Percentiles rank a stretch among this genome's conserved stretches.
Evolutionary conservation across 1,140 invertebrate species (phyloP).

Genomic region (Notospermus geniculatus): DNA sequence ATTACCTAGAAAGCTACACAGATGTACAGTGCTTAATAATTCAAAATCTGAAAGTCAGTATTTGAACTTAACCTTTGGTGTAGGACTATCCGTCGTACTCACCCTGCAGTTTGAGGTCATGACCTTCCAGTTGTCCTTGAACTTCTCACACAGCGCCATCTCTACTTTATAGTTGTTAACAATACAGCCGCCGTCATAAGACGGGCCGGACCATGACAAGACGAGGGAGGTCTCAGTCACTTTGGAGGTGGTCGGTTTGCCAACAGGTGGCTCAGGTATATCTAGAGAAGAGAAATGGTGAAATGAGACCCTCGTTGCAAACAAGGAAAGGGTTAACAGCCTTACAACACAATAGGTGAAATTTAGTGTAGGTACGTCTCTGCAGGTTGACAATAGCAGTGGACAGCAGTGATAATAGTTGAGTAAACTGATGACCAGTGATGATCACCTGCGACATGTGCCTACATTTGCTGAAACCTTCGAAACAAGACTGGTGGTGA

Average conservation of each 20-base stretch:
- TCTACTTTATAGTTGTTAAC: slow-evolving; percentile 78
- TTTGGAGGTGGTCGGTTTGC: slow-evolving; percentile 72
- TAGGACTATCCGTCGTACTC: too few relatives aligned
- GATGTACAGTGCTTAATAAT: not conserved
- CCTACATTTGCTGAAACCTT: too few relatives aligned
- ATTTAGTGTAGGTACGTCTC: too few relatives aligned
- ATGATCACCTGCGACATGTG: too few relatives aligned
- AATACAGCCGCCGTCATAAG: slow-evolving; percentile 75
- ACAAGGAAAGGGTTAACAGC: not conserved
- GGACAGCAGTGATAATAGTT: too few relatives aligned
- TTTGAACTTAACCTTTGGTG: too few relatives aligned
- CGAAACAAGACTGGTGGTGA: too few relatives aligned
- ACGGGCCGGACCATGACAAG: slow-evolving; percentile 76
- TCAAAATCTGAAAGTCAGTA: too few relatives aligned
- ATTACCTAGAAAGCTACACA: not conserved
- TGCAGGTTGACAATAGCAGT: too few relatives aligned
- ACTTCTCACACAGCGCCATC: slow-evolving; percentile 55
- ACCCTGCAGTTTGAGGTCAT: slow-evolving; percentile 64
- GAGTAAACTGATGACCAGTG: too few relatives aligned
- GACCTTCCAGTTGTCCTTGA: slow-evolving; percentile 60
- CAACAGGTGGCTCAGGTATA: slow-evolving; percentile 69
- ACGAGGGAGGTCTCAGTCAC: slow-evolving; percentile 65
- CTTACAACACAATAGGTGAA: too few relatives aligned
- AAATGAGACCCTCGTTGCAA: not conserved
- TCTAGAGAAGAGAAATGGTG: slow-evolving; percentile 25